These are phyloP conservation scores for Hypomecis atomaria DNA, from an alignment of 2,888 invertebrate genomes.

Conservation along the genomic window DNA sequence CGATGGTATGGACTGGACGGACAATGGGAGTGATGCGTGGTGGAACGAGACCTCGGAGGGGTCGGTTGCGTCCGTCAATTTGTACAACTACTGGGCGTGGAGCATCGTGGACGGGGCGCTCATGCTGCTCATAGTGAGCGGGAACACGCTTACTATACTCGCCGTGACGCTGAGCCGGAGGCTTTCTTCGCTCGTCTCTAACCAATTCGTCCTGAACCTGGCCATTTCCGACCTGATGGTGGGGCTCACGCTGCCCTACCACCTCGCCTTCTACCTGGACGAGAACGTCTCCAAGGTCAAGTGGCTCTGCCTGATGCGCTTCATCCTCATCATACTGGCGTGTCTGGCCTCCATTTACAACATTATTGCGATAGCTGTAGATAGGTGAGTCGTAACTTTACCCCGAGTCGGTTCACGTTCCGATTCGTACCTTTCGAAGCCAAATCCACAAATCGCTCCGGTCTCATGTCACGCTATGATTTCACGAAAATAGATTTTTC, in stretches of 20 bases:
- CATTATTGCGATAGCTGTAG: slow-evolving; percentile 91
- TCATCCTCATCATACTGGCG: slow-evolving; percentile 90
- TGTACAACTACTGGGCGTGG: slow-evolving; percentile 86
- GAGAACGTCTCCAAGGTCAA: slow-evolving; percentile 85
- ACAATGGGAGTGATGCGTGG: slow-evolving; percentile 72
- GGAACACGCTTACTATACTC: slow-evolving; percentile 90
- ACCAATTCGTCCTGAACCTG: slow-evolving; percentile 91
- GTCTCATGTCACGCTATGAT: slow-evolving; percentile 45
- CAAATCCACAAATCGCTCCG: slow-evolving; percentile 41
- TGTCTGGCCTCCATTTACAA: slow-evolving; percentile 92
- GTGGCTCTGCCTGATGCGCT: slow-evolving; percentile 88
- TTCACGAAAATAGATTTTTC: slow-evolving; percentile 30
- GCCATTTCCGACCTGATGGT: slow-evolving; percentile 92
- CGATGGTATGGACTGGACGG: slow-evolving; percentile 81
- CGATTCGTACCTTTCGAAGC: slow-evolving; percentile 35
- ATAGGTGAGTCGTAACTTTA: slow-evolving; percentile 76
- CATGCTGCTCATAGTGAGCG: slow-evolving; percentile 87
- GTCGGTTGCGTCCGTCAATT: slow-evolving; percentile 54
- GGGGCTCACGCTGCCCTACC: slow-evolving; percentile 90
- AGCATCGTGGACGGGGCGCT: slow-evolving; percentile 87
- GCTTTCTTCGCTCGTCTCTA: slow-evolving; percentile 88
- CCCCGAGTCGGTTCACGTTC: slow-evolving; percentile 35
- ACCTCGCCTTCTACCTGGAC: slow-evolving; percentile 89
- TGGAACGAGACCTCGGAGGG: slow-evolving; percentile 68
- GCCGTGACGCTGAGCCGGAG: slow-evolving; percentile 89